Base-by-base conservation (phyloP, 2,113 vertebrate species). In the Nothobranchius furzeri region DNA sequence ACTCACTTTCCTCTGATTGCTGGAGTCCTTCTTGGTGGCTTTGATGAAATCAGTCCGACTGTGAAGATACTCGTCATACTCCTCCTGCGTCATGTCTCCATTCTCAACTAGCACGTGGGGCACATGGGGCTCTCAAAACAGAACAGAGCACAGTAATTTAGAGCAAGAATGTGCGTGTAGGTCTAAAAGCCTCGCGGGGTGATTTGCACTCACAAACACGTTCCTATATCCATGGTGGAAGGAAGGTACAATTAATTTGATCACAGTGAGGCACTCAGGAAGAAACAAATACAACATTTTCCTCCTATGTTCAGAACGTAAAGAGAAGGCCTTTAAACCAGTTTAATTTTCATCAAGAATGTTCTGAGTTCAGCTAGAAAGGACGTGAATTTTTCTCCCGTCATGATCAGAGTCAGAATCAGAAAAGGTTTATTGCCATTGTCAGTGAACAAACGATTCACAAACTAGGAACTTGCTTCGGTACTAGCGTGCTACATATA, bases 21-120 rank as follows among this genome's bases (percentile, higher is more conserved):
- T 96, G 71, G 92, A 77, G 80, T 95, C 93, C 82, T 96, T 98
- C 91, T 94, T 97, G 6, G 88, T 95, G 66, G 94, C 96, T 87
- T 94, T 96, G 76, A 97, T 95, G 90, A 96, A 97, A 64, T 97
- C 95, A 0, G 89, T 94, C 68, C 94, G 93, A 47, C 95, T 93
- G 54, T 93, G 95, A 75, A 99, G 85, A 81, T 95, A 94, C 42
- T 93, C 95, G 1, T 96, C 94, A 0, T 96, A 98, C 78, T 97
- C 95, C 17, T 92, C 92, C 12, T 92, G 88, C 1, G 90, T 95
- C 96, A 98, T 97, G 86, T 97, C 96, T 25, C 96, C 96, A 0
- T 94, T 94, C 79, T 98, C 96, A 49, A 95, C 91, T 65, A 98
- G 90, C 71, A 96, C 36, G 0, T 97, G 95, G 1, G 96, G 96